Percentiles rank a stretch among this genome's conserved stretches.
phyloP scores from a whole-genome alignment of 2,113 vertebrate species.

The Austrofundulus limnaeus region DNA sequence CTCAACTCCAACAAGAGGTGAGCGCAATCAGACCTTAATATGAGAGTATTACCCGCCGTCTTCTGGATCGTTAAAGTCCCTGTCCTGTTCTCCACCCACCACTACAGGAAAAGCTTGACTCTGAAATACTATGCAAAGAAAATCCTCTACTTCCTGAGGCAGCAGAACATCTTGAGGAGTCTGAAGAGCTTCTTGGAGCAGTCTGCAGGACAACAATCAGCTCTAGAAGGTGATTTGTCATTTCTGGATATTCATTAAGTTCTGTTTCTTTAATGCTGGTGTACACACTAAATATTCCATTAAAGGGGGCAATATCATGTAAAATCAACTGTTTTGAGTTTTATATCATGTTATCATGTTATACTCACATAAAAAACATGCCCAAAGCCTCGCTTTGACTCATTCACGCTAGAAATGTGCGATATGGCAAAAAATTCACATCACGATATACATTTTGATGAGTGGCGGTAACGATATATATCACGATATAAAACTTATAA shows the following conservation, averaged over 20 bases:
- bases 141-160: slow-evolving; percentile 95
- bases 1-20: slow-evolving; percentile 93
- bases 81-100: slow-evolving; percentile 2
- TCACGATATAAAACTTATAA: no score
- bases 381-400: no score
- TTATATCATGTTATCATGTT: no score
- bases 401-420: no score
- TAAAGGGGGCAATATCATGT: no score
- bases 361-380: no score
- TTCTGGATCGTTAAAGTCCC: background rate
- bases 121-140: slow-evolving; percentile 98
- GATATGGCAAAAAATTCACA: no score
- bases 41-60: background rate
- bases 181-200: slow-evolving; percentile 90
- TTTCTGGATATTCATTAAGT: background rate
- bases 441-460: no score
- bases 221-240: slow-evolving; percentile 84
- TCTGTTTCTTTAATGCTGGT: background rate
- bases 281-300: no score
- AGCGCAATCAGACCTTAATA: slow-evolving; percentile 37
- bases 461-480: no score
- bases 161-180: slow-evolving; percentile 91
- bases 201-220: slow-evolving; percentile 83
- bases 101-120: slow-evolving; percentile 89
- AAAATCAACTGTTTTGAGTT: no score